phyloP scores from a whole-genome alignment of 1,140 invertebrate genomes.

The Glossosoma conforme region DNA sequence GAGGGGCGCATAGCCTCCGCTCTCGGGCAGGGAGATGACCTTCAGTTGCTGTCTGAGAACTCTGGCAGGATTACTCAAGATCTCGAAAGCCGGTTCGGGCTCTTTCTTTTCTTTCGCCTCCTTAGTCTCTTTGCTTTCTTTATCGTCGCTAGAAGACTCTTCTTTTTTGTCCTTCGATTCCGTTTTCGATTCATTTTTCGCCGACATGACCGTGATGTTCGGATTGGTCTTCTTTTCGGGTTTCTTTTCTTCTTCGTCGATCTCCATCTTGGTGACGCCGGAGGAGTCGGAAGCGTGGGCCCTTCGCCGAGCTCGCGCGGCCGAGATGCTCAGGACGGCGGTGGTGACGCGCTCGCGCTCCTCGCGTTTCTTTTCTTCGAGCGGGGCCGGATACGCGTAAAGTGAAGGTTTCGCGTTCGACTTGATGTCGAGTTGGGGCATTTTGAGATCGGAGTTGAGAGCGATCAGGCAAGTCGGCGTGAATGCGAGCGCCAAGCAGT shows the following conservation, averaged over 20 bases:
- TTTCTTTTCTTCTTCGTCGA: conserved; percentile 60
- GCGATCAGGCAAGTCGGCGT: conserved; percentile 94
- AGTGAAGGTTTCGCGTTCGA: conserved; percentile 92
- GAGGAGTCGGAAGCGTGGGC: conserved; percentile 54
- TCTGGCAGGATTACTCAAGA: conserved; percentile 90
- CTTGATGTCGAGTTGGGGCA: conserved; percentile 91
- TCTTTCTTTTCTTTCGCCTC: conserved; percentile 71
- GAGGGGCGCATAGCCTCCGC: conserved; percentile 73
- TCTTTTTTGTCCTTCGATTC: conserved; percentile 50
- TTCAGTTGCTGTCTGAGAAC: conserved; percentile 92
- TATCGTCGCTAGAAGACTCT: conserved; percentile 44
- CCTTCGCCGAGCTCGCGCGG: conserved; percentile 73
- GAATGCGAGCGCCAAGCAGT: conserved; percentile 93
- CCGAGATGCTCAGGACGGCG: conserved; percentile 95
- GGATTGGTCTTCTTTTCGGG: conserved; percentile 54
- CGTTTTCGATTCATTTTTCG: conserved; percentile 51
- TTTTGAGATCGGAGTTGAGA: conserved; percentile 92
- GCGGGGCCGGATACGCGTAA: conserved; percentile 93
- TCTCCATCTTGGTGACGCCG: conserved; percentile 62
- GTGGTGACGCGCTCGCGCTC: conserved; percentile 95
- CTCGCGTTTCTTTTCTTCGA: conserved; percentile 98
- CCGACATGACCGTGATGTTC: conserved; percentile 49
- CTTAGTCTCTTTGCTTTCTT: conserved; percentile 52
- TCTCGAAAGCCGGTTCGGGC: conserved; percentile 84
- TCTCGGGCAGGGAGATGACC: conserved; percentile 76